Evolutionary conservation across 2,888 invertebrate species (phyloP).

Genomic region (Tipula lateralis): DNA sequence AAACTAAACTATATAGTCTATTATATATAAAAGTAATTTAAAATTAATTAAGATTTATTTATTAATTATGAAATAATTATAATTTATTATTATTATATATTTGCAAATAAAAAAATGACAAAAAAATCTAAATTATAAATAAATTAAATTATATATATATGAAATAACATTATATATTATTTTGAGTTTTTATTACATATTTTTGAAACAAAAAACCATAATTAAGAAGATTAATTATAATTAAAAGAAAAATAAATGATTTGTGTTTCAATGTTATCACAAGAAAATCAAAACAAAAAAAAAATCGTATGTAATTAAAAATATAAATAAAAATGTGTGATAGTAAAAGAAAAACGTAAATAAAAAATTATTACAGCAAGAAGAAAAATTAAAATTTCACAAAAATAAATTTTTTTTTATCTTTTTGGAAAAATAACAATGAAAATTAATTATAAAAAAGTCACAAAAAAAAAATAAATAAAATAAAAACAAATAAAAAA

Average conservation of each 20-base stretch:
- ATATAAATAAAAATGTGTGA: neutral
- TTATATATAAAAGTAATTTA: neutral
- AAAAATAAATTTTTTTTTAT: neutral
- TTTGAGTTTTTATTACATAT: neutral
- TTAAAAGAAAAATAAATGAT: too few relatives aligned
- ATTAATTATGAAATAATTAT: neutral
- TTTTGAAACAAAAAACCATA: neutral
- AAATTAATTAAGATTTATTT: neutral
- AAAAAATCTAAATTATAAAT: neutral
- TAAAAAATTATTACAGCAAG: neutral
- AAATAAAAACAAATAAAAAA: neutral
- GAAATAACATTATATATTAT: neutral
- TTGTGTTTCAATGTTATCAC: too few relatives aligned
- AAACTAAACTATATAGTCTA: neutral
- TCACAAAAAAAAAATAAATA: neutral
- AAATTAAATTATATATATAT: neutral
- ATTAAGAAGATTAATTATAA: too few relatives aligned
- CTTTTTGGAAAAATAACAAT: neutral
- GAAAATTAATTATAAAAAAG: neutral
- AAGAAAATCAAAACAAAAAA: neutral
- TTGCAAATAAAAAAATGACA: neutral
- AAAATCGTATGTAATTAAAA: neutral
- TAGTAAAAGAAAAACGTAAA: neutral
- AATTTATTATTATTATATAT: neutral
- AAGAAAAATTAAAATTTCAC: neutral